Conservation (phyloP, 2,888 invertebrate genomes). For the Noctua janthina region DNA sequence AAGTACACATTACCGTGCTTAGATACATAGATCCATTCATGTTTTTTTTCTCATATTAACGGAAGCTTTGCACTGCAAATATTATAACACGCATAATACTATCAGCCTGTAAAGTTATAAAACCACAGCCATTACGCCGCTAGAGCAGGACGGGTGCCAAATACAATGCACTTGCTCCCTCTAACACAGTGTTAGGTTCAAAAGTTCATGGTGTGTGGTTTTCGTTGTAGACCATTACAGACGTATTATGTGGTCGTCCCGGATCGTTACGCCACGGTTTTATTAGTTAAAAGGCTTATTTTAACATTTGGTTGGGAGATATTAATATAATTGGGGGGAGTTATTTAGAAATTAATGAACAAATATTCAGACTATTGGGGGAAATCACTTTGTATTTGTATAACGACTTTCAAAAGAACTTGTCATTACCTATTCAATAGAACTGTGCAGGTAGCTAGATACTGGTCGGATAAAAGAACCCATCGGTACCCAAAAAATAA, state of each 20-base stretch:
- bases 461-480: background rate
- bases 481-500: background rate
- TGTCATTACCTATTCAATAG: background rate
- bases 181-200: conserved; percentile 30
- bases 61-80: background rate
- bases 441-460: background rate
- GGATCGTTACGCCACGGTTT: conserved; percentile 54
- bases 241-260: conserved; percentile 54
- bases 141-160: conserved; percentile 25
- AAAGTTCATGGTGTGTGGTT: conserved; percentile 63
- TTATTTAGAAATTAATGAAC: conserved; percentile 1
- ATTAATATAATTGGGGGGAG: conserved; percentile 19
- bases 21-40: background rate
- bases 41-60: background rate
- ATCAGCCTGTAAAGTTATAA: conserved; percentile 12
- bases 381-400: background rate
- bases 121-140: conserved; percentile 35
- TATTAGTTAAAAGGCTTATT: conserved; percentile 52
- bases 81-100: conserved; percentile 6
- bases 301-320: conserved; percentile 27
- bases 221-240: conserved; percentile 54
- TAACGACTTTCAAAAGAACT: background rate
- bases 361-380: background rate
- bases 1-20: background rate
- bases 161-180: conserved; percentile 22